Base-by-base conservation (phyloP, 2,888 invertebrate species). In the Ariolimax columbianus region DNA sequence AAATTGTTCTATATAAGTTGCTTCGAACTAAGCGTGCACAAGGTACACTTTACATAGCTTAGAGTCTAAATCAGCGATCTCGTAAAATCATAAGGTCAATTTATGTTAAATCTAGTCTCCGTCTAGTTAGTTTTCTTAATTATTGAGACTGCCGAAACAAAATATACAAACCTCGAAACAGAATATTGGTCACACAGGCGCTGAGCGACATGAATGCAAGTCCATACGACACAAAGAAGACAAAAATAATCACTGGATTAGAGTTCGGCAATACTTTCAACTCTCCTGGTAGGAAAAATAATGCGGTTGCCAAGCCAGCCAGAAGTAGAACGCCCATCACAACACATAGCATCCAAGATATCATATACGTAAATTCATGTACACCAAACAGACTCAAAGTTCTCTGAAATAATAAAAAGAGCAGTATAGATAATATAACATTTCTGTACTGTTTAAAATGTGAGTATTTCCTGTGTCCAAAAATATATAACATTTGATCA, bases 231-330 rank as follows among this genome's bases (percentile, higher is more conserved):
- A 19, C 40, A 73, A 43, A 14, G 0, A 73, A 73, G 9, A 73
- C 43, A 47, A 73, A 73, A n/a, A 73, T 30, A 47, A 73, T n/a
- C 3, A 26, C 43, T 73, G 73, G 73, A 43, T 73, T 26, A 19
- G 73, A 73, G 3, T 73, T 73, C n/a, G 73, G 43, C 17, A 73
- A 43, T 47, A 47, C 73, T 47, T n/a, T 43, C 6, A 47, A 43
- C 9, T 43, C 47, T 43, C 73, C 73, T 43, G 73, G 73, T 38
- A 73, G n/a, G 36, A 43, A 73, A 73, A 73, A 73, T 30, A 43
- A 9, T 43, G 30, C 30, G 1, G 73, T 73, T 30, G 47, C 47
- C n/a, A 43, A 3, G 14, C 26, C 30, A 1, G 73, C 40, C 26
- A 47, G 30, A 4, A 47, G 26, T 47, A 43, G 47, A 47, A 73